These are phyloP conservation scores for Epicampocera succincta DNA, from an alignment of 2,888 invertebrate species.

Conservation along the genomic window DNA sequence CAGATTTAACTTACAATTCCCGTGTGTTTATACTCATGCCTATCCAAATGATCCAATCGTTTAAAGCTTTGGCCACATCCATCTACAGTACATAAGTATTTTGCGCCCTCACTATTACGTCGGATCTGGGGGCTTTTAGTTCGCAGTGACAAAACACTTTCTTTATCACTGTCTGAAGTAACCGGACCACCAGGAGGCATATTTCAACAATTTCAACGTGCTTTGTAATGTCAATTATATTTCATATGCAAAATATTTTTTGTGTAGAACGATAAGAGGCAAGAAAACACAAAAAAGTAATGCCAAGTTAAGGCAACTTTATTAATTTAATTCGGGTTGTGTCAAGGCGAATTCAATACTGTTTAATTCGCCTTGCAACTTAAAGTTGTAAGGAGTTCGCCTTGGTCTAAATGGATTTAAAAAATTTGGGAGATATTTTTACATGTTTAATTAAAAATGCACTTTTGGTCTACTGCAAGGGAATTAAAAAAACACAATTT, in stretches of 20 bases:
- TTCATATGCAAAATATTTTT: too few relatives aligned
- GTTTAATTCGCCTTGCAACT: too few relatives aligned
- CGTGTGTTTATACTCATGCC: slow-evolving; percentile 84
- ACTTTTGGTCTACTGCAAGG: too few relatives aligned
- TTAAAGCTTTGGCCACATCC: slow-evolving; percentile 83
- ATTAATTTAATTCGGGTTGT: too few relatives aligned
- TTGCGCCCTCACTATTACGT: slow-evolving; percentile 74
- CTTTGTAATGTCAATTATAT: not conserved
- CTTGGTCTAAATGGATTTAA: too few relatives aligned
- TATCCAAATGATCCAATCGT: slow-evolving; percentile 83
- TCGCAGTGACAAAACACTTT: slow-evolving; percentile 74
- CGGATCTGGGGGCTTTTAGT: slow-evolving; percentile 66
- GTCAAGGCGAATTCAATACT: too few relatives aligned
- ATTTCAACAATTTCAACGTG: slow-evolving; percentile 29
- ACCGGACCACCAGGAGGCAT: slow-evolving; percentile 74
- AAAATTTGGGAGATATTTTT: too few relatives aligned
- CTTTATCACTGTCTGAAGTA: slow-evolving; percentile 79
- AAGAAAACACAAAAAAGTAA: too few relatives aligned
- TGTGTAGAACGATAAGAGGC: not conserved
- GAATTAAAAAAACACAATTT: too few relatives aligned
- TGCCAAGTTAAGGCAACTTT: too few relatives aligned
- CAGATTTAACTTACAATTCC: slow-evolving; percentile 82
- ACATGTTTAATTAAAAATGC: too few relatives aligned
- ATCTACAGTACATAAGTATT: slow-evolving; percentile 81
- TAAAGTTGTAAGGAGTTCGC: too few relatives aligned